phyloP scores from a whole-genome alignment of 2,113 vertebrate genomes.

The Pelusios castaneus region DNA sequence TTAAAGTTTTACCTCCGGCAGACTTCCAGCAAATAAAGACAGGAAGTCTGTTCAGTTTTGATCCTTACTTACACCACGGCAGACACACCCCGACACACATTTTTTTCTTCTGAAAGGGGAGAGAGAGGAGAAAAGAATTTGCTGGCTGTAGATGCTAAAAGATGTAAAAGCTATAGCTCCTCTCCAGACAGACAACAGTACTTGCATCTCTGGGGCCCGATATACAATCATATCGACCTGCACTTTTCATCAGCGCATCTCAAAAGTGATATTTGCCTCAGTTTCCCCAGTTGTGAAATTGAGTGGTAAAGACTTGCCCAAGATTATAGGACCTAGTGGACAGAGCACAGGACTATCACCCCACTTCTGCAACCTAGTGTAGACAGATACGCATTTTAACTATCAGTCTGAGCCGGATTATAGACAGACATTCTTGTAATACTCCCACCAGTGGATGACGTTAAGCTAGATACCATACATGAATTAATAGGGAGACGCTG shows the following conservation, averaged over 20 bases:
- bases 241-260: not conserved
- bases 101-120: not conserved
- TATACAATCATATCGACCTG: too few species aligned
- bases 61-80: not conserved
- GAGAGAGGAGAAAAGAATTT: not conserved
- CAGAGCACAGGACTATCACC: not conserved
- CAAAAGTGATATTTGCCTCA: not conserved
- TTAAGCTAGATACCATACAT: not conserved
- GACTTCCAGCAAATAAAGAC: not conserved
- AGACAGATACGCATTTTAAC: not conserved
- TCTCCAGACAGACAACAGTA: too few species aligned
- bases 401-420: not conserved
- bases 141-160: not conserved
- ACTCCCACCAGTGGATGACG: not conserved
- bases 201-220: not conserved
- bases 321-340: not conserved
- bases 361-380: not conserved
- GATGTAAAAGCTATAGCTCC: not conserved
- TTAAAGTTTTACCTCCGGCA: not conserved
- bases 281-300: not conserved
- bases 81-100: not conserved
- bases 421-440: not conserved
- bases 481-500: not conserved
- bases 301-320: not conserved
- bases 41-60: not conserved